Evolutionary conservation across 1,140 invertebrate genomes (phyloP), one percentile per base, ranked within the genome.

Genomic region (Helicoverpa armigera): DNA sequence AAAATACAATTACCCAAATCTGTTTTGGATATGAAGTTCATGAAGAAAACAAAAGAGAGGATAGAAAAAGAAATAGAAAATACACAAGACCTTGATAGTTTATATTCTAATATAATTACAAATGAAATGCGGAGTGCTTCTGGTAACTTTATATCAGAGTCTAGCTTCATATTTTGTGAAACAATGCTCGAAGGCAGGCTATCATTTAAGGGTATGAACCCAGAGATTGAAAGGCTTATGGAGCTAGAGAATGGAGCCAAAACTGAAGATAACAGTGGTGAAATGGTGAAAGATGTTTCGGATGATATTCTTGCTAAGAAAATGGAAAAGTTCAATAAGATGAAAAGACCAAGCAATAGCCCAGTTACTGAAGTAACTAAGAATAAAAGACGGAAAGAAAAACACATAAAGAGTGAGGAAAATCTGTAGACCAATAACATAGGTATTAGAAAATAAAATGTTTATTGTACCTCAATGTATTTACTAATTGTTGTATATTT

Each of bases 141-240:
- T 69, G 97, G 96, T 11, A 96, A 97, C 89, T 98, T 96, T 86
- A 95, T 98, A 31, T 96, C 97, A 53, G 97, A 98, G 94, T 96
- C 96, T 2, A 98, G 98, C 92, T 98, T 97, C 91, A 93, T 96
- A 11, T 96, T 96, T 76, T 98, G 97, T 88, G 97, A 98, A 89
- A 95, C 97, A 81, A 94, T 99, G 11, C 95, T 96, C 13, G 97
- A 97, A 89, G 98, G 98, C 7, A 95, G 98, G 85, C 93, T 98
- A 61, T 98, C 98, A 80, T 99, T 97, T 92, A 96, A 97, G 85
- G 98, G 98, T 12, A 98, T 98, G 96, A 99, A 99, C 95, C 97
- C 97, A 54, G 97, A 98, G 93, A 96, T 99, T 82, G 98, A 99
- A 91, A 96, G 96, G 79, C 80, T 97, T 9, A 96, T 98, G 96